phyloP scores from a whole-genome alignment of 2,888 invertebrate genomes.

The Nephrocerus scutellatus region DNA sequence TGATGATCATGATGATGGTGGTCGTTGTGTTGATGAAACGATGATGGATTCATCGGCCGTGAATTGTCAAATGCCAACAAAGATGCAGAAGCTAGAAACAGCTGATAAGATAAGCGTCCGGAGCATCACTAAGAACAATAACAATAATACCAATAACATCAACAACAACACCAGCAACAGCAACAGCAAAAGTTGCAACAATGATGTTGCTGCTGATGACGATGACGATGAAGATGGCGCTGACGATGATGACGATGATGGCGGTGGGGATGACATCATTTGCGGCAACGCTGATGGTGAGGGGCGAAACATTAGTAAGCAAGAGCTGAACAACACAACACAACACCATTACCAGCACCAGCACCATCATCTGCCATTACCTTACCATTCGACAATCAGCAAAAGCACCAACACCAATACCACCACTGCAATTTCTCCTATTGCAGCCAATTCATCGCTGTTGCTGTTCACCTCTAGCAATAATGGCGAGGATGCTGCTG shows the following conservation, averaged over 20 bases:
- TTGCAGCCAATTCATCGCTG: too few relatives aligned
- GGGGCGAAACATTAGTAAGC: too few relatives aligned
- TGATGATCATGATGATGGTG: not conserved
- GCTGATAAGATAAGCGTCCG: constrained; percentile 15
- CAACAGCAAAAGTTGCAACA: too few relatives aligned
- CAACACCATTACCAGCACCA: not conserved
- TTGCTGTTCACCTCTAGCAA: too few relatives aligned
- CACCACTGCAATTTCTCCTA: constrained; percentile 1
- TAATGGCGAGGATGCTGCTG: not conserved
- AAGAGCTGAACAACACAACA: too few relatives aligned
- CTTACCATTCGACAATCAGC: not conserved
- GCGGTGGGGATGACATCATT: too few relatives aligned
- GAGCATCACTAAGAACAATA: constrained; percentile 17
- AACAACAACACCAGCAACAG: too few relatives aligned
- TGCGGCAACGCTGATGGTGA: not conserved
- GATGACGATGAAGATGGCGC: too few relatives aligned
- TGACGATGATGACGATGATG: too few relatives aligned
- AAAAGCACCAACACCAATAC: not conserved
- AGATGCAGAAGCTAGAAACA: not conserved
- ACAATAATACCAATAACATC: not conserved
- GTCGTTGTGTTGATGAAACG: not conserved
- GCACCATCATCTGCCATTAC: too few relatives aligned
- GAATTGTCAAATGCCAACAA: constrained; percentile 6
- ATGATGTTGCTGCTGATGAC: too few relatives aligned
- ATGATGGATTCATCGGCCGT: not conserved